Percentiles rank a stretch among this genome's conserved stretches.
These are phyloP conservation scores for Horisme vitalbata DNA, from an alignment of 2,888 invertebrate species.

Conservation along the genomic window DNA sequence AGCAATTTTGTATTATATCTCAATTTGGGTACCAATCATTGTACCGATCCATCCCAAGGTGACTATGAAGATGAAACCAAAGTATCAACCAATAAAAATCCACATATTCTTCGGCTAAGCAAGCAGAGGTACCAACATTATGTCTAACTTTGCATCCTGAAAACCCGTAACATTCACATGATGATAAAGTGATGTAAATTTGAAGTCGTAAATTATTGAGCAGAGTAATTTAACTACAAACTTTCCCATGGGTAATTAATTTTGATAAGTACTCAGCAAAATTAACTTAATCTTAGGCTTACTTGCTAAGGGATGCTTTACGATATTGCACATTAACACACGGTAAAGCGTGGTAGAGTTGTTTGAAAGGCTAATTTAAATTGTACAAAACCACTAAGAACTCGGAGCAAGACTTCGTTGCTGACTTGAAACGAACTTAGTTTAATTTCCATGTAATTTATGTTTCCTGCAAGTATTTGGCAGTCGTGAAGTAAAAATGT, in stretches of 20 bases:
- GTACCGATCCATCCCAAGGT: too few relatives aligned
- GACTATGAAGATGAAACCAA: too few relatives aligned
- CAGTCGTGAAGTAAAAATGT: conserved; percentile 59
- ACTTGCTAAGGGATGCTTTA: too few relatives aligned
- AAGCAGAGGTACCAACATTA: too few relatives aligned
- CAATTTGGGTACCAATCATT: too few relatives aligned
- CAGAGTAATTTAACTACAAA: conserved; percentile 9
- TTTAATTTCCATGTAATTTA: conserved; percentile 70
- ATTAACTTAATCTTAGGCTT: too few relatives aligned
- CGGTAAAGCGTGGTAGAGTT: neutral
- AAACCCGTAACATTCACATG: neutral
- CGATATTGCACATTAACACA: neutral
- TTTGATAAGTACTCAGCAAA: too few relatives aligned
- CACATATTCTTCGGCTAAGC: too few relatives aligned
- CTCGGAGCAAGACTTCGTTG: conserved; percentile 42
- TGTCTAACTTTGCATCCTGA: too few relatives aligned
- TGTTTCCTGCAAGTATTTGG: conserved; percentile 54
- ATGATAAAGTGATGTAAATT: neutral
- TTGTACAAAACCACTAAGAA: conserved; percentile 30
- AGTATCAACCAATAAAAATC: too few relatives aligned
- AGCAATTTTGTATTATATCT: neutral
- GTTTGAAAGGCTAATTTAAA: conserved; percentile 14
- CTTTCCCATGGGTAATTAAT: conserved; percentile 12
- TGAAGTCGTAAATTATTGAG: conserved; percentile 10
- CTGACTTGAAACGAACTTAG: conserved; percentile 54